Base-by-base conservation (phyloP, 2,797 vertebrate genomes). In the Acanthurus tractus region DNA sequence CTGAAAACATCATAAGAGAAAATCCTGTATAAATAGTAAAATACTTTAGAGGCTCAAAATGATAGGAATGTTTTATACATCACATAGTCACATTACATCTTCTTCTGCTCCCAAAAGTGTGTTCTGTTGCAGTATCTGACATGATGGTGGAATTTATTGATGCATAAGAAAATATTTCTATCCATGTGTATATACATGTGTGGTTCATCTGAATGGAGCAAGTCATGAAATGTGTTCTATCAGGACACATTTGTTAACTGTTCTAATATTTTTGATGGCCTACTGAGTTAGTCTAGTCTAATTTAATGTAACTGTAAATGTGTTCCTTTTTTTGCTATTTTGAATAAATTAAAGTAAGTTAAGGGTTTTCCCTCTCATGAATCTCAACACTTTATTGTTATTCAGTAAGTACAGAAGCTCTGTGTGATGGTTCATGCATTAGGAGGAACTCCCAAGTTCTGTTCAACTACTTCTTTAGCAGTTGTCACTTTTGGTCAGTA, bases 401-500 rank as follows among this genome's bases (percentile, higher is more conserved):
- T 36, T 23, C 36, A 54, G 20, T 22, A 55, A 8, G 9, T 18
- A 5, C 2, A 22, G 23, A 40, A 17, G 25, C 14, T 23, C 7
- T 44, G 1, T 20, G 11, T 22, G 14, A 46, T n/a, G 8, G 14
- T 44, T 57, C 42, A n/a, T 6, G 17, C 20, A 12, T 36, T 0
- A 17, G 10, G 20, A 45, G 7, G 8, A 17, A n/a, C 10, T 15
- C 17, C 18, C 34, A 1, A 22, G 38, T 63, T 64, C 9, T 1
- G 10, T 18, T 61, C 10, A 45, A 50, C 45, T 9, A 4, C 38
- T 1, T 34, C 38, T 76, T 9, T 36, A 48, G 79, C 44, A 76
- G 56, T 83, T 63, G n/a, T 57, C 0, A 11, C 40, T 62, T 0
- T 46, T 62, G 48, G 11, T 48, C 83, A 72, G 38, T 8, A 83